Evolutionary conservation across 2,888 invertebrate genomes (phyloP), one percentile per base, ranked within the genome.

Genomic region (Catocala fraxini): DNA sequence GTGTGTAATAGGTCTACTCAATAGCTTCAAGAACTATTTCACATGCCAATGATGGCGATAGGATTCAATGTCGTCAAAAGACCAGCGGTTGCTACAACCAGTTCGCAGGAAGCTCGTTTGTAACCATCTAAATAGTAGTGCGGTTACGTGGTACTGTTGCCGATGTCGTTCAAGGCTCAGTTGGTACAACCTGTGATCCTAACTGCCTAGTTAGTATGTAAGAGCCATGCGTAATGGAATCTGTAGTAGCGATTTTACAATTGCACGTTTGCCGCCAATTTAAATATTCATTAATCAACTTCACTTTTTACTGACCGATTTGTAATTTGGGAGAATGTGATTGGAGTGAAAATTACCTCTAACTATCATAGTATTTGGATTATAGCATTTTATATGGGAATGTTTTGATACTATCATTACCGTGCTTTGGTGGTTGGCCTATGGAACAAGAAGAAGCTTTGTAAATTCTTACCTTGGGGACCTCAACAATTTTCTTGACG

Each of bases 401-500:
- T 25, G 3, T 25, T 25, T 25, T 25, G 25, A 25, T 25, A 25
- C 25, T n/a, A n/a, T n/a, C n/a, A n/a, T n/a, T n/a, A n/a, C n/a
- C n/a, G n/a, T n/a, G n/a, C n/a, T 39, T 9, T 39, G 35, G 35
- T 39, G 6, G 35, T 7, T 39, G 35, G 35, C 6, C 1, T 39
- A 39, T 39, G 35, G 35, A 7, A 6, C 2, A 9, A 7, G 35
- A 9, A 7, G 35, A 6, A 7, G 35, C 3, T 39, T 48, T n/a
- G 39, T 5, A 9, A 13, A 6, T 15, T 15, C 56, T 68, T 63
- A 89, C 90, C 85, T 81, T 85, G 11, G 89, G 89, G 5, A 85
- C 85, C 46, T 80, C 77, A 4, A 88, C 84, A 15, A 87, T 73
- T 56, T 85, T 89, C 77, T 85, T 82, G 53, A 85, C 76, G 39